These are phyloP conservation scores for Arvicanthis niloticus DNA, from an alignment of 2,113 vertebrate genomes.

Conservation along the genomic window DNA sequence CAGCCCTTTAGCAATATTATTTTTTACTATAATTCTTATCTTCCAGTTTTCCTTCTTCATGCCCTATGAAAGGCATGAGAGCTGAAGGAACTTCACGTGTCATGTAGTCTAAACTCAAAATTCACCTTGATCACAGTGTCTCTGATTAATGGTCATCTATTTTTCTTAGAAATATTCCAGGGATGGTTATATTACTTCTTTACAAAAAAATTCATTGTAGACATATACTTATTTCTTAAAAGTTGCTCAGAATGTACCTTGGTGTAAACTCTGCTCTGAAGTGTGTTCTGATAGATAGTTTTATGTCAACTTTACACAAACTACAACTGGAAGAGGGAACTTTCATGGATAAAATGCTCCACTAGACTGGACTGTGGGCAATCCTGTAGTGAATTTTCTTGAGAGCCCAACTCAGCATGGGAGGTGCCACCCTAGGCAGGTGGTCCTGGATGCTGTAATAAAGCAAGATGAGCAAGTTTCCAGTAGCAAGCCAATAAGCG, in stretches of 20 bases:
- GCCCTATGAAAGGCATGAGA: neutral
- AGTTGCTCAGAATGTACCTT: neutral
- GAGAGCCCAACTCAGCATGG: neutral
- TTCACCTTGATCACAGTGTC: neutral
- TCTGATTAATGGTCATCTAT: neutral
- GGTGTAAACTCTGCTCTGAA: neutral
- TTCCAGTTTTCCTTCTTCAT: neutral
- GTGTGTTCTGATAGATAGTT: neutral
- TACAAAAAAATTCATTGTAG: constrained; percentile 33
- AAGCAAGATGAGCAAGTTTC: neutral
- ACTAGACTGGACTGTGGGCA: neutral
- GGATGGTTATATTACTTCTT: neutral
- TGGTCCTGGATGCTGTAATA: neutral
- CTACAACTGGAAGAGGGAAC: neutral
- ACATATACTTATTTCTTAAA: neutral
- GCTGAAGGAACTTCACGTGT: neutral
- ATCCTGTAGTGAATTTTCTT: neutral
- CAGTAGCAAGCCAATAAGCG: neutral
- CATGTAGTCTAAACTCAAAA: neutral
- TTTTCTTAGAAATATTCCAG: constrained; percentile 1
- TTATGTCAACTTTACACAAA: neutral
- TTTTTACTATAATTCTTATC: constrained; percentile 1
- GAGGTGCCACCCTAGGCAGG: neutral
- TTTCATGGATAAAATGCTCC: neutral
- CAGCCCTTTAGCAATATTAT: neutral